These are phyloP conservation scores for Ardeotis arabs DNA, from an alignment of 2,113 vertebrate species.

Conservation along the genomic window DNA sequence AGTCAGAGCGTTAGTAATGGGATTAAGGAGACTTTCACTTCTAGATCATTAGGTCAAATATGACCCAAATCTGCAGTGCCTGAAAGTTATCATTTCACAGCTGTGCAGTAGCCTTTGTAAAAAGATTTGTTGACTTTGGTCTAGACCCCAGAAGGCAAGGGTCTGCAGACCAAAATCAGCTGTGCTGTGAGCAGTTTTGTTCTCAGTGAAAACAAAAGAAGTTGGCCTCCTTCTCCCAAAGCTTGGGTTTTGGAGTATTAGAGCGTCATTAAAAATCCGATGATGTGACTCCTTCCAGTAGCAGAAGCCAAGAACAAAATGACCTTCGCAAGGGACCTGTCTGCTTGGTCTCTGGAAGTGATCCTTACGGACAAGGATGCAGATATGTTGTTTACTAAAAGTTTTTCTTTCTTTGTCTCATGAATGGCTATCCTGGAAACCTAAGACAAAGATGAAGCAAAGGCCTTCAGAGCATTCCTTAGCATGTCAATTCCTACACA, in stretches of 20 bases:
- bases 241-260: not conserved
- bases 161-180: not conserved
- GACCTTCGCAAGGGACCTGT: not conserved
- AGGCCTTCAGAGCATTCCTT: not conserved
- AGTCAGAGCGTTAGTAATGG: not conserved
- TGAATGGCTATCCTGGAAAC: not conserved
- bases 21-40: slow-evolving; percentile 6
- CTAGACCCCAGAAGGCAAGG: not conserved
- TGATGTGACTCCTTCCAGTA: not conserved
- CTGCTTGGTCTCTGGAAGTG: not conserved
- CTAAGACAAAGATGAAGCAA: not conserved
- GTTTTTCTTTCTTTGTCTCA: not conserved
- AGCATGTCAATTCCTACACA: fast-evolving
- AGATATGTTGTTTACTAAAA: fast-evolving
- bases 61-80: not conserved
- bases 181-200: not conserved
- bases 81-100: slow-evolving; percentile 44
- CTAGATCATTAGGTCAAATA: slow-evolving; percentile 27
- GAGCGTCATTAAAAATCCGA: not conserved
- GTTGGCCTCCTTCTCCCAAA: not conserved
- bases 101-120: slow-evolving; percentile 10
- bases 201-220: not conserved
- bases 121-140: slow-evolving; percentile 35
- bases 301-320: not conserved
- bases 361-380: not conserved